Conservation (phyloP, 2,113 vertebrate genomes). For the Pitta sordida region DNA sequence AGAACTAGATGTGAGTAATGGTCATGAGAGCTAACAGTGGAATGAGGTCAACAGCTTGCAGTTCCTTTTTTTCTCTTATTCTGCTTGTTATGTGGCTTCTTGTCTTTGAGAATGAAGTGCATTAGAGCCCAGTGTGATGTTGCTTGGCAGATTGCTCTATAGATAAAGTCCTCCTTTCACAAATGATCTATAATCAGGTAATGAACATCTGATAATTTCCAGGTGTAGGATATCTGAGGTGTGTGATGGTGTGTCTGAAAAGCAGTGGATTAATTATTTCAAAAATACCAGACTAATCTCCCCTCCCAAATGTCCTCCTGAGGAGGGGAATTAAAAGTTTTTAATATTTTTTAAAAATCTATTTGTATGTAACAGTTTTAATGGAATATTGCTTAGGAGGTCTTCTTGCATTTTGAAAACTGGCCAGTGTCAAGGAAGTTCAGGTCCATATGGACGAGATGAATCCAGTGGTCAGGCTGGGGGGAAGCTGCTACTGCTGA, state of each 20-base stretch:
- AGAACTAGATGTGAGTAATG: neutral
- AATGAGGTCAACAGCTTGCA: neutral
- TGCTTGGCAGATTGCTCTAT: neutral
- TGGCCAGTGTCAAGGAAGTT: neutral
- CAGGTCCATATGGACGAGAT: rapidly evolving
- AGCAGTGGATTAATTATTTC: neutral
- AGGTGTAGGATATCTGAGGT: neutral
- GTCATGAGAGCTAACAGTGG: neutral
- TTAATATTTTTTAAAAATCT: neutral
- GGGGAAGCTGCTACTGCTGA: neutral
- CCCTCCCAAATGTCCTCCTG: rapidly evolving
- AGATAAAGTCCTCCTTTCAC: neutral
- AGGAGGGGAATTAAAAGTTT: neutral
- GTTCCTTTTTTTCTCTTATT: neutral
- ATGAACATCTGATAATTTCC: neutral
- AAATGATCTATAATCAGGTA: neutral
- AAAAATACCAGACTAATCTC: neutral
- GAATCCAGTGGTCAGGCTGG: neutral
- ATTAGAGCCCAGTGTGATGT: no score
- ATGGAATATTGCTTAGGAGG: neutral
- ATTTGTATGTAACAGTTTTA: neutral
- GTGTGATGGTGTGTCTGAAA: neutral
- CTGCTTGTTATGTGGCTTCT: neutral
- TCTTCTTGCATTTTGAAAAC: neutral
- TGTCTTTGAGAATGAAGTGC: neutral